Evolutionary conservation across 2,888 invertebrate species (phyloP).

Genomic region (Drosophila antonietae): DNA sequence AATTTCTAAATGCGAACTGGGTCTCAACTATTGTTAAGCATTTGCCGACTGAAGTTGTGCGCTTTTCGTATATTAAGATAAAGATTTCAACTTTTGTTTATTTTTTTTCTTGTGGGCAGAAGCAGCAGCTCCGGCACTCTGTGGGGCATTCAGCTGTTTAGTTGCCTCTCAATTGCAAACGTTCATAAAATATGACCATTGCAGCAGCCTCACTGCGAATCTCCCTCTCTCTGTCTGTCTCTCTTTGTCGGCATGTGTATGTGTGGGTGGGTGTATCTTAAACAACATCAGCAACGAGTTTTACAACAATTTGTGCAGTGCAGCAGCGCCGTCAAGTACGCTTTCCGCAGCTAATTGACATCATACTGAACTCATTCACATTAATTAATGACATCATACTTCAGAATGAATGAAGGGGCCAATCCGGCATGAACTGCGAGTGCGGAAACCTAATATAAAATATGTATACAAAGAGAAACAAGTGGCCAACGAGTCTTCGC

Average conservation of each 20-base stretch:
- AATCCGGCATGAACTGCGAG: conserved; percentile 28
- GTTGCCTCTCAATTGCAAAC: conserved; percentile 50
- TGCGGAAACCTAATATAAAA: conserved; percentile 19
- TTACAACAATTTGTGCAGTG: conserved; percentile 59
- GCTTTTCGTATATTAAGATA: conserved; percentile 56
- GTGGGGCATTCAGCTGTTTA: conserved; percentile 16
- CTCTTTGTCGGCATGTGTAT: background rate
- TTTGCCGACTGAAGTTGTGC: conserved; percentile 52
- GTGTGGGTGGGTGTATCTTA: conserved; percentile 40
- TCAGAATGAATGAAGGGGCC: conserved; percentile 47
- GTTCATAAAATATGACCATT: conserved; percentile 44
- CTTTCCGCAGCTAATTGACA: conserved; percentile 79
- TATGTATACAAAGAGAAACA: conserved; percentile 4
- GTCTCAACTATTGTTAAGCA: conserved; percentile 68
- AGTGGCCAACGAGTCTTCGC: background rate
- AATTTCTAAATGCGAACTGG: conserved; percentile 31
- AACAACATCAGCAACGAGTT: conserved; percentile 37
- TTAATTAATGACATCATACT: conserved; percentile 79
- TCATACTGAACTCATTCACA: conserved; percentile 80
- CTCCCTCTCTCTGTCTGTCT: too few species aligned
- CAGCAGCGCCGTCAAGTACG: conserved; percentile 65
- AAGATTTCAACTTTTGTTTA: conserved; percentile 56
- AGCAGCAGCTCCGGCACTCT: conserved; percentile 1
- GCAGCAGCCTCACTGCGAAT: conserved; percentile 21
- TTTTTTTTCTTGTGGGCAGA: conserved; percentile 19